phyloP scores from a whole-genome alignment of 1,140 invertebrate species.

The Macrobrachium nipponense region DNA sequence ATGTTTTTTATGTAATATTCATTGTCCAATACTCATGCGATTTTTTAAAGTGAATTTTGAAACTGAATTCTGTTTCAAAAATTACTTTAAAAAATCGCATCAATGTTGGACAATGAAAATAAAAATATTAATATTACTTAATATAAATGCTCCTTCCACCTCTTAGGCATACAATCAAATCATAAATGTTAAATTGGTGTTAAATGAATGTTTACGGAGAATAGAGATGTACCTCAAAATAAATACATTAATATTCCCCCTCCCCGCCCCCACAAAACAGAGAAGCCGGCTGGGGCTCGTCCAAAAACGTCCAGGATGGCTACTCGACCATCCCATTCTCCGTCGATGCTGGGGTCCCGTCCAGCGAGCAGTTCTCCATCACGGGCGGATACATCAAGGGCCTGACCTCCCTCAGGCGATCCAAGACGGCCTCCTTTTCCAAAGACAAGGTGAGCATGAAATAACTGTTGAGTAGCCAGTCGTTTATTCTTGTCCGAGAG shows the following conservation, averaged over 20 bases:
- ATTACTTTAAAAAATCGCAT: no score
- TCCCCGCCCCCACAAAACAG: neutral
- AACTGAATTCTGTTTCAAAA: no score
- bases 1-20: no score
- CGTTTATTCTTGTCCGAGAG: neutral
- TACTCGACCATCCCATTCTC: neutral
- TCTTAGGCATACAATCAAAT: no score
- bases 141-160: no score
- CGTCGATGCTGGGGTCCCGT: neutral
- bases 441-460: neutral
- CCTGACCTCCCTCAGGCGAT: conserved; percentile 5
- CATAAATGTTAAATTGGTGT: no score
- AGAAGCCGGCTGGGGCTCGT: neutral
- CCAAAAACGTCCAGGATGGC: conserved; percentile 13
- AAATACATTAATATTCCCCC: neutral
- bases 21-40: no score
- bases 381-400: neutral
- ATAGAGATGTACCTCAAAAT: no score
- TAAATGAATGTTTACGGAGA: no score
- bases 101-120: no score
- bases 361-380: neutral
- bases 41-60: no score
- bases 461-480: neutral
- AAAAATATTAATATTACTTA: no score
- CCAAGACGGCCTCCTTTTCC: conserved; percentile 23